A percentile compares a stretch with the other conserved stretches of the same genome.
Evolutionary conservation across 2,888 invertebrate species (phyloP).

Genomic region (Diogma glabrata): DNA sequence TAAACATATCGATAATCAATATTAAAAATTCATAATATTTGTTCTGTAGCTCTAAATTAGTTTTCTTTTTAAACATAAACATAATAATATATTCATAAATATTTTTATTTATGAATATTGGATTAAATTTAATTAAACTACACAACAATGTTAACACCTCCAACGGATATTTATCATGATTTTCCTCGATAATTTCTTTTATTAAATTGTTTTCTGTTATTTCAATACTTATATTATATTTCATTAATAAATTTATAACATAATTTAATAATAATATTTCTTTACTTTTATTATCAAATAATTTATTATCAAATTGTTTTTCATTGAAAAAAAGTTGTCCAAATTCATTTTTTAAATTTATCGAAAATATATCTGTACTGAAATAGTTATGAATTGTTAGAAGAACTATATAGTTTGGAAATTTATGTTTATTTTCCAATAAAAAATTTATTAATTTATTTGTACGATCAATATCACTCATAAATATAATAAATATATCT

Average conservation of each 20-base stretch:
- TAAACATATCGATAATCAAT: not conserved
- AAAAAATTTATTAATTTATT: not conserved
- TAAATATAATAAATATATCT: not conserved
- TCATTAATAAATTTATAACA: not conserved
- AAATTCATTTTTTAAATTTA: not conserved
- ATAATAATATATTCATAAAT: not conserved
- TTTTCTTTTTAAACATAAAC: constrained; percentile 6
- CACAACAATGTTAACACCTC: constrained; percentile 9
- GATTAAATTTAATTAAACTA: constrained; percentile 8
- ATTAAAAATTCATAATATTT: constrained; percentile 4
- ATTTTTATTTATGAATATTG: not conserved
- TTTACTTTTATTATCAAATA: not conserved
- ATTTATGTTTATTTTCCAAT: not conserved
- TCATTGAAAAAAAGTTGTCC: not conserved
- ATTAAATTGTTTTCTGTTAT: not conserved
- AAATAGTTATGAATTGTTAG: not conserved
- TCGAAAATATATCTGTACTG: not conserved
- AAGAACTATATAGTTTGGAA: not conserved
- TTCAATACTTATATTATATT: not conserved
- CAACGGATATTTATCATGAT: not conserved
- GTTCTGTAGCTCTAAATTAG: not conserved
- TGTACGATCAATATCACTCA: not conserved
- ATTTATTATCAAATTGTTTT: not conserved
- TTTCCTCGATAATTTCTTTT: not conserved
- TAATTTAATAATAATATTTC: not conserved